Conservation (phyloP, 1,140 invertebrate species). For the Propsilocerus akamusi region DNA sequence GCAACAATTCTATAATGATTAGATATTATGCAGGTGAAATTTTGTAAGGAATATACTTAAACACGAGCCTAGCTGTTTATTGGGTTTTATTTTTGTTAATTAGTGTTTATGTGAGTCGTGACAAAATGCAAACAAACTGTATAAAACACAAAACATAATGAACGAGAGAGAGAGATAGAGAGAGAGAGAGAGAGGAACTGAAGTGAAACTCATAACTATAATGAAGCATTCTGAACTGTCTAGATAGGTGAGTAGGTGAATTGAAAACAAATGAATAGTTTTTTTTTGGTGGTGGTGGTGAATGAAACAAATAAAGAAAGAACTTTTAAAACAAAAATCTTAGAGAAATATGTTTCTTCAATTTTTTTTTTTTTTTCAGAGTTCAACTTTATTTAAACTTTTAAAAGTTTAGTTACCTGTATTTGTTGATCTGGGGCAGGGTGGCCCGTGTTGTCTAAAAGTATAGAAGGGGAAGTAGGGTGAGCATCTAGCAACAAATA, state of each 20-base stretch:
- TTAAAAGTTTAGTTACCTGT: slow-evolving; percentile 26
- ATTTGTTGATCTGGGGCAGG: slow-evolving; percentile 27
- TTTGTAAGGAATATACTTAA: not conserved
- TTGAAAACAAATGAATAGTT: too few species aligned
- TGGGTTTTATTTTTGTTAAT: too few species aligned
- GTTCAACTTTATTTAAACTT: slow-evolving; percentile 2
- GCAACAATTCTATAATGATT: not conserved
- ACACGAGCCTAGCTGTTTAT: not conserved
- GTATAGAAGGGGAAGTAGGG: slow-evolving; percentile 26
- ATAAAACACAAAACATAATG: too few species aligned
- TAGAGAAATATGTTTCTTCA: slow-evolving; percentile 5
- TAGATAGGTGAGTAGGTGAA: too few species aligned
- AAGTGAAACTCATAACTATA: too few species aligned
- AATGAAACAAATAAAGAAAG: slow-evolving; percentile 12
- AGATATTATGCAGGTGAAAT: not conserved
- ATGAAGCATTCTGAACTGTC: too few species aligned
- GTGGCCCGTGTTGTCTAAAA: slow-evolving; percentile 28
- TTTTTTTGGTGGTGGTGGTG: slow-evolving; percentile 15
- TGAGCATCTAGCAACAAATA: slow-evolving; percentile 35
- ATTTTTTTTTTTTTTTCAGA: slow-evolving; percentile 13
- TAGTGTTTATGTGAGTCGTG: too few species aligned
- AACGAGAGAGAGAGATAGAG: not conserved
- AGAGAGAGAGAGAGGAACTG: slow-evolving; percentile 6
- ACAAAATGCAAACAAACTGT: too few species aligned
- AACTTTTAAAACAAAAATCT: slow-evolving; percentile 2